Base-by-base conservation (phyloP, 2,888 invertebrate species). In the Uropetala carovei region DNA sequence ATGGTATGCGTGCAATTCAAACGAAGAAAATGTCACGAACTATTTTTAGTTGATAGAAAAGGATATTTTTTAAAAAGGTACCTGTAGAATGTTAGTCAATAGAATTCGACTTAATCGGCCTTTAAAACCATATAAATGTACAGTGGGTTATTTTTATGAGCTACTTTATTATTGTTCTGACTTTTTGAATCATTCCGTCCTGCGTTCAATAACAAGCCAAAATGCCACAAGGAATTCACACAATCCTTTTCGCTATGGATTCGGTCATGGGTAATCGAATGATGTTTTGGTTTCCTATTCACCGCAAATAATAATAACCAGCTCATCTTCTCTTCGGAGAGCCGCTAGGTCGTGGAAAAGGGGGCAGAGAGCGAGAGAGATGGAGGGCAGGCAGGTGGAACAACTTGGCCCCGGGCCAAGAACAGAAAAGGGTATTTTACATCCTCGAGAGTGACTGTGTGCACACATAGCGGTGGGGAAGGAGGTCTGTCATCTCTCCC, bases 201-300 rank as follows among this genome's bases (percentile, higher is more conserved):
- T 75, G 75, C 11, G 11, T 75, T 5, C 22, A n/a, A 68, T n/a
- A n/a, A 13, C 11, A 14, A 27, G 0, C 27, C 75, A 27, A 75
- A 27, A 75, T 4, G 11, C 10, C 75, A 3, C 11, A 11, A 13
- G 22, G 75, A 13, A 3, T 27, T 75, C 27, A 22, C 4, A 27
- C 22, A 75, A 75, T 75, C 27, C 75, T 22, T 27, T 27, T 75
- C 22, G 22, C 75, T 13, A 27, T 27, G 13, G 75, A 22, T 75
- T 75, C 27, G 22, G 75, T 27, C 27, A 75, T 75, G 75, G 75
- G 1, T 27, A 7, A 4, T 10, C 75, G 75, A 75, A 27, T 27
- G 27, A 22, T 75, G 75, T 75, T 75, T 75, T 75, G 75, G 22
- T 75, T 75, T 75, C 75, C 27, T 75, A 75, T 75, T 75, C 75